Conservation (phyloP, 1,140 invertebrate species). For the Caenorhabditis remanei region DNA sequence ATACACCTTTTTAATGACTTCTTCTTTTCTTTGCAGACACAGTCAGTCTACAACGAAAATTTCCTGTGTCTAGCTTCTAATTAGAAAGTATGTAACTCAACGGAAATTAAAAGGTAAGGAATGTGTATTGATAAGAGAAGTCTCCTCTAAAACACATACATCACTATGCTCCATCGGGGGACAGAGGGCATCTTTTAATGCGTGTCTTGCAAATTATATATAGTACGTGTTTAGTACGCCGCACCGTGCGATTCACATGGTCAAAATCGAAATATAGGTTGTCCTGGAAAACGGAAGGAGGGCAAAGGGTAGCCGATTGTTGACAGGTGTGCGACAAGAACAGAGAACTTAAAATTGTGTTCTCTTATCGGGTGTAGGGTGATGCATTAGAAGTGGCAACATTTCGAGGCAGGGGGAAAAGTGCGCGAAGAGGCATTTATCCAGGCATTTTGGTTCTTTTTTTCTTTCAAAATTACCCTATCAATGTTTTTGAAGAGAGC, state of each 20-base stretch:
- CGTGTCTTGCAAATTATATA: constrained; percentile 40
- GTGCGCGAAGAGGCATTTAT: too few relatives aligned
- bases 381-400: background rate
- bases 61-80: constrained; percentile 33
- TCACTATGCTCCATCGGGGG: background rate
- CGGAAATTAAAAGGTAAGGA: background rate
- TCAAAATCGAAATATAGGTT: background rate
- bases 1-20: background rate
- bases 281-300: constrained; percentile 15
- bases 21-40: background rate
- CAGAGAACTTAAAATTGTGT: constrained; percentile 3
- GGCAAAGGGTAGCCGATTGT: constrained; percentile 25
- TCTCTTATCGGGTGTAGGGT: background rate
- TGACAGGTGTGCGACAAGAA: constrained; percentile 39
- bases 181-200: constrained; percentile 40
- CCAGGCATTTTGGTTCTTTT: too few relatives aligned
- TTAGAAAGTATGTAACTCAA: background rate
- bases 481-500: too few relatives aligned
- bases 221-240: constrained; percentile 20
- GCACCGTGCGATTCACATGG: constrained; percentile 19
- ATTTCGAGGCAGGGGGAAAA: too few relatives aligned
- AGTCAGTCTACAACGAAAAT: constrained; percentile 24
- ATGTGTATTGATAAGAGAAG: constrained; percentile 33
- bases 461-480: too few relatives aligned
- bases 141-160: background rate